These are phyloP conservation scores for Microtus ochrogaster DNA, from an alignment of 2,113 vertebrate genomes.

Conservation along the genomic window DNA sequence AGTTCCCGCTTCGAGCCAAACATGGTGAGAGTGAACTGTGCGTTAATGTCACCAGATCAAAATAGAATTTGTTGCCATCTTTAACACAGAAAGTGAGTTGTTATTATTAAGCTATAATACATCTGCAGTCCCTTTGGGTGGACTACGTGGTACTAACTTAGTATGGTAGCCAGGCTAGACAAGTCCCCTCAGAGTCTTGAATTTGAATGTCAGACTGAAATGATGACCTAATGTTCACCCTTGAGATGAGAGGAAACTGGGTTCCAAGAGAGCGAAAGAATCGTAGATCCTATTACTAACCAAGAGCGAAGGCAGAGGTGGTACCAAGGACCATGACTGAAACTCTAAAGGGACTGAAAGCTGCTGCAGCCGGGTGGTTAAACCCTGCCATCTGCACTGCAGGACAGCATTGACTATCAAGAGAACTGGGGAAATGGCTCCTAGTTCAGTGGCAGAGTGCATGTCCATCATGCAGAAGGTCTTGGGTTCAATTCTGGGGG, in stretches of 20 bases:
- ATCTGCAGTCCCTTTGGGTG: background rate
- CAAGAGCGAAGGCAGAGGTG: background rate
- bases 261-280: background rate
- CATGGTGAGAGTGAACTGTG: background rate
- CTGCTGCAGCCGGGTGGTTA: background rate
- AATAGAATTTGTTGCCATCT: constrained; percentile 30
- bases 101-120: constrained; percentile 26
- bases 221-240: background rate
- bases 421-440: background rate
- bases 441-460: background rate
- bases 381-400: background rate
- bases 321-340: background rate
- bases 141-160: background rate
- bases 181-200: background rate
- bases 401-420: background rate
- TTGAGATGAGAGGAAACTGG: background rate
- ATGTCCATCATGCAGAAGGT: background rate
- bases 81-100: background rate
- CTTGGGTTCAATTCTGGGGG: background rate
- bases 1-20: constrained; percentile 18
- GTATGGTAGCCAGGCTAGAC: background rate
- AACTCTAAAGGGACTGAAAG: background rate
- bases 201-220: background rate
- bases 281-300: background rate
- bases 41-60: constrained; percentile 37